Conservation (phyloP, 2,113 vertebrate species). For the Oceanites oceanicus region DNA sequence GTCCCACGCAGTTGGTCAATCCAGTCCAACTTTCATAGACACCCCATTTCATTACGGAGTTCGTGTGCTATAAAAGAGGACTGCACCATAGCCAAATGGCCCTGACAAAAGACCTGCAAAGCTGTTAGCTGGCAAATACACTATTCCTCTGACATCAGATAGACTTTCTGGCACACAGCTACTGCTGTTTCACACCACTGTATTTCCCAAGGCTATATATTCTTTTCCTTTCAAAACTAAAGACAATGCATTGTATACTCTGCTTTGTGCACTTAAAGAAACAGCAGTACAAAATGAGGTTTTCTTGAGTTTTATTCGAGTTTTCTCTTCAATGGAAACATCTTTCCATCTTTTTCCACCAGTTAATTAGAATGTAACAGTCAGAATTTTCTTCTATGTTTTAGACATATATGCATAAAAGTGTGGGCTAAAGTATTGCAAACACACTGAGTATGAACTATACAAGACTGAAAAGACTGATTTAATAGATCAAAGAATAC, state of each 20-base stretch:
- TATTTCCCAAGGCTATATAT: background rate
- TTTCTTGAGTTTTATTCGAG: background rate
- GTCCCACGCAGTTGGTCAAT: background rate
- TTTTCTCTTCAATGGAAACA: background rate
- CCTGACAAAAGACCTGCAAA: background rate
- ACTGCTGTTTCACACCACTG: background rate
- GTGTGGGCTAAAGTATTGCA: background rate
- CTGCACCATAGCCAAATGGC: background rate
- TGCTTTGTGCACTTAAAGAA: background rate
- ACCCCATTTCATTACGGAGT: background rate
- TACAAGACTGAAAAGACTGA: background rate
- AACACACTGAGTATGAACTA: background rate
- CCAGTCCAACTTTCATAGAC: background rate
- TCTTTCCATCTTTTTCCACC: background rate
- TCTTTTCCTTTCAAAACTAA: background rate
- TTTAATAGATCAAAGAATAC: background rate
- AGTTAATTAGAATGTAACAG: background rate
- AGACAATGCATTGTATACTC: fast-evolving
- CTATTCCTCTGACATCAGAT: background rate
- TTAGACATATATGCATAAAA: background rate
- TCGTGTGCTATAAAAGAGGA: background rate
- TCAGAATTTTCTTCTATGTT: background rate
- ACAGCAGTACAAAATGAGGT: background rate
- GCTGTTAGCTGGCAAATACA: background rate
- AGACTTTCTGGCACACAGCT: background rate